Conservation (phyloP, 2,888 invertebrate species). For the Altica lythri region DNA sequence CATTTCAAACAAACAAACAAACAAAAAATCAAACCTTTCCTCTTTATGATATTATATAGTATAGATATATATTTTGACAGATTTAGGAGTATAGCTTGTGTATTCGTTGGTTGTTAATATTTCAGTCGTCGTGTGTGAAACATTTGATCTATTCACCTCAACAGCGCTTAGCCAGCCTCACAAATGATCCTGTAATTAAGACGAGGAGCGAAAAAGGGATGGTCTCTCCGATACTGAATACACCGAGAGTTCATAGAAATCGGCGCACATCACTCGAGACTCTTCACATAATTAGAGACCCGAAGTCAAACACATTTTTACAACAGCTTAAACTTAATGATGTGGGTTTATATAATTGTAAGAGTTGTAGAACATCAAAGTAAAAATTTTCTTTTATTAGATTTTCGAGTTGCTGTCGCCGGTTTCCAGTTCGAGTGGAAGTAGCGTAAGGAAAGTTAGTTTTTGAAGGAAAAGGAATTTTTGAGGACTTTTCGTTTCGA, state of each 20-base stretch:
- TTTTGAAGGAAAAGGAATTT: slow-evolving; percentile 10
- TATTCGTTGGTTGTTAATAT: no score
- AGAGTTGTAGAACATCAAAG: slow-evolving; percentile 33
- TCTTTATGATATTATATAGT: no score
- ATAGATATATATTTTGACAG: no score
- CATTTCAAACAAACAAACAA: no score
- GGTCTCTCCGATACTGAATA: slow-evolving; percentile 13
- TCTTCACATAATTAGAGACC: slow-evolving; percentile 38
- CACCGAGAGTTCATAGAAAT: slow-evolving; percentile 32
- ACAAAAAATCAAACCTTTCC: no score
- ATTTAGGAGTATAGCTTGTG: no score
- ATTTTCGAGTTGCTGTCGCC: slow-evolving; percentile 18
- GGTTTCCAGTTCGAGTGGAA: slow-evolving; percentile 19
- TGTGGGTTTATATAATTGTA: slow-evolving; percentile 37
- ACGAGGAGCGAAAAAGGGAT: slow-evolving; percentile 6
- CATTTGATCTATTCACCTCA: not conserved
- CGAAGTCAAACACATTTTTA: slow-evolving; percentile 37
- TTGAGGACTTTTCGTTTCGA: not conserved
- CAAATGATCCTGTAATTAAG: slow-evolving; percentile 23
- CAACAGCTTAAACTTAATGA: slow-evolving; percentile 40
- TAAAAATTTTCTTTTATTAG: slow-evolving; percentile 21
- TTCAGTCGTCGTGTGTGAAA: not conserved
- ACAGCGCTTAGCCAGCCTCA: slow-evolving; percentile 5
- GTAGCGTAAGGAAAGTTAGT: slow-evolving; percentile 20
- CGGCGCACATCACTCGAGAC: slow-evolving; percentile 33